Evolutionary conservation across 64 coral and sea anemone species (phyloP).

Genomic region (Cladopsammia gracilis): DNA sequence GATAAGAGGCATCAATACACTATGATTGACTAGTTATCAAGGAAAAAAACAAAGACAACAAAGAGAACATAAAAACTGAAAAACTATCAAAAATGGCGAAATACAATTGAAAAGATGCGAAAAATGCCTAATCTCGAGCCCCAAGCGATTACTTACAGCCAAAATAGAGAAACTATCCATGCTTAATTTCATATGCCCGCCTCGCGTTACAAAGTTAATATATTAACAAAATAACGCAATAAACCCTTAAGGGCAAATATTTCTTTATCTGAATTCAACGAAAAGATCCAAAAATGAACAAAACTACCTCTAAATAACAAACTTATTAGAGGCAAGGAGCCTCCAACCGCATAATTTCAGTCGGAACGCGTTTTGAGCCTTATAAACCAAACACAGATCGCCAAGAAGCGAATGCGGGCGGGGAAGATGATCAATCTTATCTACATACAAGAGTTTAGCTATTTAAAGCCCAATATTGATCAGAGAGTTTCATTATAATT

Average conservation of each 20-base stretch:
- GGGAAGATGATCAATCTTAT: background rate
- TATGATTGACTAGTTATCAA: no score
- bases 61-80: no score
- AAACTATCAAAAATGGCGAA: no score
- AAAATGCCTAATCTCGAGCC: no score
- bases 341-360: background rate
- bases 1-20: no score
- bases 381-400: background rate
- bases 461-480: slow-evolving; percentile 17
- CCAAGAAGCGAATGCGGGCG: no score
- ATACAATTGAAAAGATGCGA: no score
- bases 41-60: no score
- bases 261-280: background rate
- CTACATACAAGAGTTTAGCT: background rate
- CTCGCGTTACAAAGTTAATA: background rate
- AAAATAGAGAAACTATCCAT: slow-evolving; percentile 3
- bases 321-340: background rate
- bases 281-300: background rate
- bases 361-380: background rate
- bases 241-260: background rate
- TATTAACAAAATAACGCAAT: background rate
- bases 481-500: background rate
- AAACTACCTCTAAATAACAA: background rate
- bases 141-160: slow-evolving; percentile 2
- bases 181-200: no score